Evolutionary conservation across 2,888 invertebrate species (phyloP).

Genomic region (Salpingus planirostris): DNA sequence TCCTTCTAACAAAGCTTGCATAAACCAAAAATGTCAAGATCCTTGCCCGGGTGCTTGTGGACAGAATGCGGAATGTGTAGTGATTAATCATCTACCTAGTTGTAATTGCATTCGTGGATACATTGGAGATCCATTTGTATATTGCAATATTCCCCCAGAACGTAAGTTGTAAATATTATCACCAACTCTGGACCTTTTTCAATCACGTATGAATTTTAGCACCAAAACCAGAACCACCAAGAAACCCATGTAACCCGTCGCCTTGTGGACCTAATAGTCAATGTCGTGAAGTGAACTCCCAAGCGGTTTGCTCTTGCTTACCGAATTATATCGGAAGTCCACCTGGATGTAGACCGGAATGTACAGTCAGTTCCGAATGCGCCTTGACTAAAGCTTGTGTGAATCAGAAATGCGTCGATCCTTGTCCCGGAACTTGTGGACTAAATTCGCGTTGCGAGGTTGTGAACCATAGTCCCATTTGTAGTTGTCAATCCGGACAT

Average conservation of each 20-base stretch:
- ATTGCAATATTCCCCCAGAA: background rate
- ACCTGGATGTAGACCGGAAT: slow-evolving; percentile 54
- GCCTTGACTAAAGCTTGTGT: slow-evolving; percentile 55
- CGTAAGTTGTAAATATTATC: background rate
- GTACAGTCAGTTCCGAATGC: slow-evolving; percentile 58
- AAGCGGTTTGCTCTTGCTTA: slow-evolving; percentile 39
- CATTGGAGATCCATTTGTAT: slow-evolving; percentile 50
- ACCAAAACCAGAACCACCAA: slow-evolving; percentile 24
- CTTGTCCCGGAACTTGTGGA: slow-evolving; percentile 62
- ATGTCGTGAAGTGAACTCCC: slow-evolving; percentile 46
- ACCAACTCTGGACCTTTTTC: background rate
- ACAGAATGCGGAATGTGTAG: slow-evolving; percentile 63
- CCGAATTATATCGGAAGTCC: slow-evolving; percentile 33
- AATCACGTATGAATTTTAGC: slow-evolving; percentile 18
- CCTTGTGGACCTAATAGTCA: slow-evolving; percentile 72
- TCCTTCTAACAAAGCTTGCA: slow-evolving; percentile 58
- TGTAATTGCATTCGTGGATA: slow-evolving; percentile 62
- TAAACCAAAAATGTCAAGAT: slow-evolving; percentile 64
- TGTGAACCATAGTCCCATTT: slow-evolving; percentile 63
- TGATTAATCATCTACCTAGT: slow-evolving; percentile 60
- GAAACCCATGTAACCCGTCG: slow-evolving; percentile 61
- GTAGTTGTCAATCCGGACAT: slow-evolving; percentile 57
- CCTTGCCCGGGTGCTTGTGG: slow-evolving; percentile 75
- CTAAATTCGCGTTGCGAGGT: slow-evolving; percentile 58
- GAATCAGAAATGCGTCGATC: slow-evolving; percentile 59